Conservation (phyloP, 2,888 invertebrate species). For the Philereme transversata region DNA sequence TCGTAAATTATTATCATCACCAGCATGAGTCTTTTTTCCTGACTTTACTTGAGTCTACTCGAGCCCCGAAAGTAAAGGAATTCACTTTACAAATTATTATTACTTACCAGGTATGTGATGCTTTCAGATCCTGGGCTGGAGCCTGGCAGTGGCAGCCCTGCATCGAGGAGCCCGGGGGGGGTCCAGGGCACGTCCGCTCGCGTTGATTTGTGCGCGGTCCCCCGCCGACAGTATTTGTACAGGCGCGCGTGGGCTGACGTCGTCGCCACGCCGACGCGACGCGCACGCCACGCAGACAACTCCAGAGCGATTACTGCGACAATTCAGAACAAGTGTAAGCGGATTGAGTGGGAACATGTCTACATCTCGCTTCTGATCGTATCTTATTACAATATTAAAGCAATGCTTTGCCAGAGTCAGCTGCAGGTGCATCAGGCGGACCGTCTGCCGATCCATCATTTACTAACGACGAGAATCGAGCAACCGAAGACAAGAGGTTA, state of each 20-base stretch:
- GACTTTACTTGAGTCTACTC: no score
- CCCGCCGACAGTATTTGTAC: constrained; percentile 79
- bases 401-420: background rate
- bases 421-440: background rate
- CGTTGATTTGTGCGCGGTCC: constrained; percentile 80
- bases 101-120: no score
- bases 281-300: constrained; percentile 29
- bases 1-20: no score
- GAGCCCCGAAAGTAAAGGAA: no score
- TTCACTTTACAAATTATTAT: no score
- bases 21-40: no score
- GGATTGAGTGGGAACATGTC: constrained; percentile 5
- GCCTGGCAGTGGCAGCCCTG: constrained; percentile 56
- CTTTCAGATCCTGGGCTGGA: no score
- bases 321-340: constrained; percentile 21
- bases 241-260: constrained; percentile 59
- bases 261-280: constrained; percentile 41
- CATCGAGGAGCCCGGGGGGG: constrained; percentile 56
- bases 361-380: constrained; percentile 6
- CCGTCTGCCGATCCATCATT: constrained; percentile 13
- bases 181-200: constrained; percentile 62
- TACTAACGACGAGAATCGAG: constrained; percentile 18
- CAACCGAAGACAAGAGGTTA: constrained; percentile 26
- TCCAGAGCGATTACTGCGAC: constrained; percentile 13
- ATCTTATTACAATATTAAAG: background rate